A percentile compares a stretch with the other conserved stretches of the same genome.
Conservation (phyloP, 2,888 invertebrate species). For the Drosophila affinis region DNA sequence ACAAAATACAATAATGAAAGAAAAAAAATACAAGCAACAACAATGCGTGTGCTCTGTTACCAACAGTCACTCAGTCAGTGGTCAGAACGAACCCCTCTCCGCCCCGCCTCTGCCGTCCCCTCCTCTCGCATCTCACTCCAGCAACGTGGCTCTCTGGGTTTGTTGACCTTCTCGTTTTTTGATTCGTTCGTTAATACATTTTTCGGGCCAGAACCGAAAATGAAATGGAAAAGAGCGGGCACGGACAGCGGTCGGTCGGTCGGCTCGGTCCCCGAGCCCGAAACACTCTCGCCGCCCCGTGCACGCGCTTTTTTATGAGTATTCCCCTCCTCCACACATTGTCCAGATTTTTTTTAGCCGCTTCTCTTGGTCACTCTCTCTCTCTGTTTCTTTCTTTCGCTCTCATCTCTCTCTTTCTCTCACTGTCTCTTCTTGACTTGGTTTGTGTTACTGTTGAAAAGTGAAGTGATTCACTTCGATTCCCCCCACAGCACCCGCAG, state of each 20-base stretch:
- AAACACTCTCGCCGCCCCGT: slow-evolving; percentile 43
- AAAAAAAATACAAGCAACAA: slow-evolving; percentile 41
- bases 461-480: slow-evolving; percentile 75
- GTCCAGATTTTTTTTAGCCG: slow-evolving; percentile 20
- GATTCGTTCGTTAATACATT: slow-evolving; percentile 36
- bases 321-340: neutral
- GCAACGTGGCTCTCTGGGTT: slow-evolving; percentile 70
- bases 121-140: slow-evolving; percentile 5
- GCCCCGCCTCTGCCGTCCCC: neutral
- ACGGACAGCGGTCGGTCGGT: slow-evolving; percentile 20
- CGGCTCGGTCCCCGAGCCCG: slow-evolving; percentile 18
- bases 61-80: slow-evolving; percentile 66
- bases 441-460: slow-evolving; percentile 58
- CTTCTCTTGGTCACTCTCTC: neutral
- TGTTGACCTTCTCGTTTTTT: slow-evolving; percentile 66
- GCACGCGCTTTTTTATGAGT: slow-evolving; percentile 32
- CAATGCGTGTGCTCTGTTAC: slow-evolving; percentile 65
- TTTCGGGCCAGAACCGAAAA: slow-evolving; percentile 58
- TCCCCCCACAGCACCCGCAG: slow-evolving; percentile 53
- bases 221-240: slow-evolving; percentile 76
- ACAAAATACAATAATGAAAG: slow-evolving; percentile 62
- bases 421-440: slow-evolving; percentile 61
- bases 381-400: slow-evolving; percentile 7
- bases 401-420: slow-evolving; percentile 53
- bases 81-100: slow-evolving; percentile 43